These are phyloP conservation scores for Nemoura dubitans DNA, from an alignment of 2,888 invertebrate genomes.

Conservation along the genomic window DNA sequence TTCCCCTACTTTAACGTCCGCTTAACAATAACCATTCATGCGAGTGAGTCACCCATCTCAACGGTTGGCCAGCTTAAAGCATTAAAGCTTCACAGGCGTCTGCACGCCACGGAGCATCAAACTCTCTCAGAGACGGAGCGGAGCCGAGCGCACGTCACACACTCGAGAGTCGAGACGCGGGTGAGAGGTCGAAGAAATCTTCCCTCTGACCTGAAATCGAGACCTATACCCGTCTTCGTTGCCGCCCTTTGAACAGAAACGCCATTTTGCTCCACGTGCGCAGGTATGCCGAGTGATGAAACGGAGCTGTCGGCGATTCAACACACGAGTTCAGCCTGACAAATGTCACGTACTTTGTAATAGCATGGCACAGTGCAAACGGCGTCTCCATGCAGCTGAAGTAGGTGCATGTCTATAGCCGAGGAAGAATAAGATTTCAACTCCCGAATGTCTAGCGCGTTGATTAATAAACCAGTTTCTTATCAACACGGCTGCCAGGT, in stretches of 20 bases:
- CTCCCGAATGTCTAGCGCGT: not conserved
- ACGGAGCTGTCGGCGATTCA: not conserved
- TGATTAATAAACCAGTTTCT: constrained; percentile 16
- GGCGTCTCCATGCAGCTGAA: not conserved
- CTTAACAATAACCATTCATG: not conserved
- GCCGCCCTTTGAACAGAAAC: not conserved
- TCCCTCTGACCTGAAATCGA: not conserved
- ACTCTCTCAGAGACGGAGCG: not conserved
- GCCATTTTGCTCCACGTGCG: not conserved
- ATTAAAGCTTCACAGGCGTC: not conserved
- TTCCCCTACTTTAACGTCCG: not conserved
- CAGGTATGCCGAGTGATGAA: not conserved
- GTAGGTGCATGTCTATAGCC: not conserved
- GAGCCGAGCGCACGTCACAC: not conserved
- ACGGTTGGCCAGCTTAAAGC: not conserved
- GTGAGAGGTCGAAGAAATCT: not conserved
- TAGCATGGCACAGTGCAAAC: not conserved
- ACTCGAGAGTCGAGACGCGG: not conserved
- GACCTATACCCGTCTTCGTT: not conserved
- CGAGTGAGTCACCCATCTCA: not conserved
- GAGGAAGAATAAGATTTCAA: not conserved
- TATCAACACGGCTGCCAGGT: not conserved
- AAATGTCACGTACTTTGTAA: not conserved
- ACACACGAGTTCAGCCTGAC: not conserved
- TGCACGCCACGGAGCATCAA: not conserved